Evolutionary conservation across 2,113 vertebrate genomes (phyloP).

Genomic region (Pteruthius melanotis): DNA sequence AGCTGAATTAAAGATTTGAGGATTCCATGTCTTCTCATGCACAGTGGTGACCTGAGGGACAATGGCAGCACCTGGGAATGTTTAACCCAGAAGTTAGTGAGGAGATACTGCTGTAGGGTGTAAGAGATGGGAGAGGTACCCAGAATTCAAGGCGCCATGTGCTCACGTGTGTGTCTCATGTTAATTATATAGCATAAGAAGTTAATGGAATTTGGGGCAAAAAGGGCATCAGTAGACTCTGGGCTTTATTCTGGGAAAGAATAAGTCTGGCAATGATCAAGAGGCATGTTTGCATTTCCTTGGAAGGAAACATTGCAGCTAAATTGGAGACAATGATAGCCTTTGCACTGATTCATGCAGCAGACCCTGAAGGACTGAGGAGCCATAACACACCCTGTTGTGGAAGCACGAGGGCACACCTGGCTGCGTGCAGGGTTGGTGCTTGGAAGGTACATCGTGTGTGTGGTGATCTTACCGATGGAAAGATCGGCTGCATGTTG

Average conservation of each 20-base stretch:
- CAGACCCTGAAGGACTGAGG: background rate
- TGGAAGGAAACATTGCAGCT: background rate
- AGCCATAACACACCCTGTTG: rapidly evolving
- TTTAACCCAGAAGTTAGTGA: background rate
- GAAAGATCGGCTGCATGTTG: background rate
- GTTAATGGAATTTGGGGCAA: background rate
- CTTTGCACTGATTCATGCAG: background rate
- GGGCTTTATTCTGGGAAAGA: background rate
- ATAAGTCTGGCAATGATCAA: background rate
- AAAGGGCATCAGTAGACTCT: background rate
- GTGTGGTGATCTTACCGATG: background rate
- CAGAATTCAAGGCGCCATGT: background rate
- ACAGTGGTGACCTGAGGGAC: background rate
- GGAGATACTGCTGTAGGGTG: background rate
- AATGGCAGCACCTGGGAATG: background rate
- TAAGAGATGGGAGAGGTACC: background rate
- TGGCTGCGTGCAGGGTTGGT: background rate
- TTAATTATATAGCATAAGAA: background rate
- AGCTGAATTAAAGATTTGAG: background rate
- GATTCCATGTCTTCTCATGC: background rate
- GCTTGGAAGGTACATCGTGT: background rate
- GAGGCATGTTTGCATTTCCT: background rate
- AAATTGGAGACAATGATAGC: background rate
- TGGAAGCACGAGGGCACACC: background rate
- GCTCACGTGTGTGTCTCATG: background rate